These are phyloP conservation scores for Dysdera silvatica DNA, from an alignment of 1,140 invertebrate species.

Conservation along the genomic window DNA sequence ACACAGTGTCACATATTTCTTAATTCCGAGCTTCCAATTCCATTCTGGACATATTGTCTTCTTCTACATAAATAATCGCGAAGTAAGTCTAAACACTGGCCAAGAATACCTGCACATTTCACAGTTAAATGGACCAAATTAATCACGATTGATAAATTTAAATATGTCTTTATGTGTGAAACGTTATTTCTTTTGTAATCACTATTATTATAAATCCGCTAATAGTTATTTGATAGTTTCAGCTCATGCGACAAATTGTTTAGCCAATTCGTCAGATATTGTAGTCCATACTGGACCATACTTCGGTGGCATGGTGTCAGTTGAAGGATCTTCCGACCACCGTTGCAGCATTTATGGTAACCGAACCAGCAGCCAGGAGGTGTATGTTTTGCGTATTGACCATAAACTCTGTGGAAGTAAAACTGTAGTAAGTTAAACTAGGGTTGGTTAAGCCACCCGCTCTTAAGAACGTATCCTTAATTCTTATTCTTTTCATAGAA, in stretches of 20 bases:
- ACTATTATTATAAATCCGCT: not conserved
- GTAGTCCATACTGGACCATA: constrained; percentile 68
- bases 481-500: too few species aligned
- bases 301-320: constrained; percentile 63
- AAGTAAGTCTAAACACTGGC: too few species aligned
- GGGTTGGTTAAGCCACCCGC: too few species aligned
- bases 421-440: constrained; percentile 51
- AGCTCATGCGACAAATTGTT: constrained; percentile 62
- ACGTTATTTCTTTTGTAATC: constrained; percentile 9
- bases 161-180: not conserved
- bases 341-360: constrained; percentile 44
- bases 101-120: too few species aligned
- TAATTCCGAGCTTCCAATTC: too few species aligned
- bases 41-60: too few species aligned
- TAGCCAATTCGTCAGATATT: constrained; percentile 65
- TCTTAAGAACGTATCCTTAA: too few species aligned
- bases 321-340: constrained; percentile 47
- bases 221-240: constrained; percentile 58
- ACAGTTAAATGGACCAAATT: too few species aligned
- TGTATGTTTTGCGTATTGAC: constrained; percentile 62
- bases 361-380: constrained; percentile 53
- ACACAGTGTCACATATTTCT: too few species aligned
- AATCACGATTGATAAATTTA: too few species aligned
- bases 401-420: constrained; percentile 66
- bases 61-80: too few species aligned